A percentile compares a stretch with the other conserved stretches of the same genome.
Conservation (phyloP, 2,888 invertebrate genomes). For the Cosmorhoe ocellata region DNA sequence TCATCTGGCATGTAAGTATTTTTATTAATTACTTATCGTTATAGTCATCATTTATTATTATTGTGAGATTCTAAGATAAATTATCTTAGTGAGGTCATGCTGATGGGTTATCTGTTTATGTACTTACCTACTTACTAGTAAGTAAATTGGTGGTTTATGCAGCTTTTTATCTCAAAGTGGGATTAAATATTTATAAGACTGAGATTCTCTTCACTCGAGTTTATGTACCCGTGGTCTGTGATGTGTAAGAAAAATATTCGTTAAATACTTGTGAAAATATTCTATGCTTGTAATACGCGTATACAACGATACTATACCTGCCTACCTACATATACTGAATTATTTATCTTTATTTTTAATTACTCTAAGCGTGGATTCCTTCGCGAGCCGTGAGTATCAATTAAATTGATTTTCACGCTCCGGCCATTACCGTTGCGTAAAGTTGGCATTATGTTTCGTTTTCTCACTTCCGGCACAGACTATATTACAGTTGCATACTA, state of each 20-base stretch:
- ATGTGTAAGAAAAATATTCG: no score
- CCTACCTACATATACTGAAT: no score
- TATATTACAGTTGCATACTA: neutral
- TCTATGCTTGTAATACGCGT: conserved; percentile 33
- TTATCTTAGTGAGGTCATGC: no score
- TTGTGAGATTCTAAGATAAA: no score
- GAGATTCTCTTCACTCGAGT: neutral
- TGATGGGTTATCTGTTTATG: no score
- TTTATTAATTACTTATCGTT: no score
- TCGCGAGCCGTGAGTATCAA: neutral
- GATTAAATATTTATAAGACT: conserved; percentile 12
- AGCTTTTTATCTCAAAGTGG: conserved; percentile 15
- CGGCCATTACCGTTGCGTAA: conserved; percentile 31
- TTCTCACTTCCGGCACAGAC: conserved; percentile 21
- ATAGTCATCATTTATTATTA: no score
- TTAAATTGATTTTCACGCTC: conserved; percentile 32
- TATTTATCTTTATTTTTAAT: no score
- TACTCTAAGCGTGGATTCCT: no score
- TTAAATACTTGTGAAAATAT: conserved; percentile 34
- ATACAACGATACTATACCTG: no score
- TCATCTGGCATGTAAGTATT: no score
- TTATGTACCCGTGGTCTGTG: conserved; percentile 14
- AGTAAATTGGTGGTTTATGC: neutral
- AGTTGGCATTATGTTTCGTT: conserved; percentile 24
- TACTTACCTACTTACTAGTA: no score